Base-by-base conservation (phyloP, 2,797 vertebrate species). In the Bradypodion pumilum region DNA sequence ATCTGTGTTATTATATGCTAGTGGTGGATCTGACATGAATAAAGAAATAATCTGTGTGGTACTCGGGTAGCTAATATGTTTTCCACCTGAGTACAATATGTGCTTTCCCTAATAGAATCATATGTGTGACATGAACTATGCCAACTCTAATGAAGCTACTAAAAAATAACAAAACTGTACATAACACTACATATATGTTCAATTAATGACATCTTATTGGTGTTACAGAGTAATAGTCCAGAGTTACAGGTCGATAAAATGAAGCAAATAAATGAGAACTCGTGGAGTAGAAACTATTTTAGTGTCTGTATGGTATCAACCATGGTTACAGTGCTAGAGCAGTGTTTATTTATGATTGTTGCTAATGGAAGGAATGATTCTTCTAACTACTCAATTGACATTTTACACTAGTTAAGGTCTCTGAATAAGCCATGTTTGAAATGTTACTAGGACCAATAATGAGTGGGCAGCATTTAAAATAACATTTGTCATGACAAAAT, bases 51-150 rank as follows among this genome's bases (percentile, higher is more conserved):
- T 82, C 21, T 32, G 2, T 74, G 59, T 60, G 44, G 21, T 40
- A 35, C 56, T 42, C 6, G 56, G 83, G 88, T 88, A 88, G 91
- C 89, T 91, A 89, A 86, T 91, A 83, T 1, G 84, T 85, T 87
- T 90, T 75, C 74, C 92, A 74, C n/a, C n/a, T n/a, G 83, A 92
- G 89, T 86, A 92, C 92, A 88, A 91, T 90, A 90, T 92, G 89
- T 80, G 83, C 86, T 91, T 65, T 8, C 44, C 70, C 21, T 74
- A 66, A 62, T 46, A 62, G n/a, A n/a, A n/a, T n/a, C n/a, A n/a
- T n/a, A n/a, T n/a, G n/a, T 21, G 23, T 3, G 12, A 32, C 27
- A n/a, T 66, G 65, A 69, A 70, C 37, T 44, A 35, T 75, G 35
- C 49, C 44, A 75, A n/a, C 46, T 29, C 40, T 65, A 75, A 52